Evolutionary conservation across 2,888 invertebrate genomes (phyloP), one percentile per base, ranked within the genome.

Genomic region (Uropetala carovei): DNA sequence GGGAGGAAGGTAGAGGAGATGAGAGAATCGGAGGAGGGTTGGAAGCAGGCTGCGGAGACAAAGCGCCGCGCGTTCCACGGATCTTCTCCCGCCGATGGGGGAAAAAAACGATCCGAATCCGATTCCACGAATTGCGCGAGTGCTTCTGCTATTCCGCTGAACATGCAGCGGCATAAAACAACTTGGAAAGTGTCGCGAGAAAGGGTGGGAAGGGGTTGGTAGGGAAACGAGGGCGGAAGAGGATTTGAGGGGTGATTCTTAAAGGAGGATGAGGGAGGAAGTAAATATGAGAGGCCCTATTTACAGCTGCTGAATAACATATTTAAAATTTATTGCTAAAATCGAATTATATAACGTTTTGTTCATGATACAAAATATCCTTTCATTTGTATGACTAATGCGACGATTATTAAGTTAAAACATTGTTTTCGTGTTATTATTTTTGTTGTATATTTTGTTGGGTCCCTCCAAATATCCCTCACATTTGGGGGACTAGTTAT

Each of bases 71-170:
- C 75, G 75, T 75, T 75, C 75, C 68, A 43, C 43, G 43, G 1
- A 3, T 43, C 43, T 43, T 68, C 68, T 22, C n/a, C 68, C n/a
- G 22, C 68, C 75, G 75, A 75, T 75, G 75, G 75, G 75, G 75
- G n/a, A n/a, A 75, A 75, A 75, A 43, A 75, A 75, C 75, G 75
- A 75, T 75, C 27, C 75, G 75, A 75, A n/a, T 68, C 68, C 68
- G 68, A 68, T 75, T 75, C 75, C 75, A 75, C 75, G 75, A 75
- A 75, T 75, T 27, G 75, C 75, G 22, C 75, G 9, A 27, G 75
- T 27, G 75, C 27, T 75, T 75, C 27, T 75, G 75, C 27, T 22
- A 75, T 22, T 27, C 75, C 27, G 22, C 22, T 27, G 75, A 75
- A 75, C 75, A 22, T 75, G 75, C 75, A 75, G 22, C 27, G 75